phyloP scores from a whole-genome alignment of 2,797 vertebrate species.

The Limosa lapponica region DNA sequence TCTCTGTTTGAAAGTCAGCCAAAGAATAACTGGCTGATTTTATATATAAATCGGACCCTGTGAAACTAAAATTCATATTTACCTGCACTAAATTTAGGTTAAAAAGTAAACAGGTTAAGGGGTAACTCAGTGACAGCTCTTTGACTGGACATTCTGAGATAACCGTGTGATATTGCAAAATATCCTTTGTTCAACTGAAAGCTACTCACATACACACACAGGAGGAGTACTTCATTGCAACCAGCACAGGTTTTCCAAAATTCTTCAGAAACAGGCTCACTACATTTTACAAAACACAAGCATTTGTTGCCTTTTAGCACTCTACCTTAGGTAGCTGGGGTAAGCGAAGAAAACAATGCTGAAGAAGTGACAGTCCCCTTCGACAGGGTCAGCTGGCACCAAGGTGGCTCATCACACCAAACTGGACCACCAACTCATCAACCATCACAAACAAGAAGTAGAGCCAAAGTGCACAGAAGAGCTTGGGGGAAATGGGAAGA shows the following conservation, averaged over 20 bases:
- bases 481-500: not conserved
- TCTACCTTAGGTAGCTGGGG: not conserved
- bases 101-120: not conserved
- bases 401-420: not conserved
- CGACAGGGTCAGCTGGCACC: not conserved
- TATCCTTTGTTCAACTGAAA: not conserved
- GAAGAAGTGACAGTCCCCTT: not conserved
- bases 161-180: not conserved
- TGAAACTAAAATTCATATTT: not conserved
- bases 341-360: not conserved
- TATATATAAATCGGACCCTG: not conserved
- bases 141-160: not conserved
- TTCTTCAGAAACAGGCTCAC: not conserved
- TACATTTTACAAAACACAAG: not conserved
- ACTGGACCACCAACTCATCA: not conserved
- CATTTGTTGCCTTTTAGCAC: not conserved
- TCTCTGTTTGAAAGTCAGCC: not conserved
- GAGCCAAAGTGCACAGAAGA: not conserved
- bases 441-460: not conserved
- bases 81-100: not conserved
- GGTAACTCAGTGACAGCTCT: not conserved
- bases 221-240: not conserved
- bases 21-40: not conserved
- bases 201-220: accelerated
- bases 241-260: not conserved